Evolutionary conservation across 2,113 vertebrate genomes (phyloP), one percentile per base, ranked within the genome.

Genomic region (Chlorocebus sabaeus): DNA sequence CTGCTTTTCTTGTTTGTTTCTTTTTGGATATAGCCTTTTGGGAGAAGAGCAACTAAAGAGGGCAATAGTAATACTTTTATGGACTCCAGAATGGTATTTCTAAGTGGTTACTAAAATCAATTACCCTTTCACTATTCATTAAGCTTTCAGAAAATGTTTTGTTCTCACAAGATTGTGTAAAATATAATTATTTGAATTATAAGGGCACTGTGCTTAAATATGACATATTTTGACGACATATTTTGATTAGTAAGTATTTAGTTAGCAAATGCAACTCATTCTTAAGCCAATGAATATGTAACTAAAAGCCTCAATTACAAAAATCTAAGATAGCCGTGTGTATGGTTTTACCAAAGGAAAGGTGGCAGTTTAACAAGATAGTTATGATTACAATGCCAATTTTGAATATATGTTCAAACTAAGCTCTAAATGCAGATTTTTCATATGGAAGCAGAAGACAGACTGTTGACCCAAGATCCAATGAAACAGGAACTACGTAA

Each of bases 171-270:
- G 76, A 90, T 85, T 85, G 57, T 64, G 38, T 30, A 90, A 96
- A 81, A 35, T 67, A 57, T 20, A 95, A 90, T 95, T 90, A 87
- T 79, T 84, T 72, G 84, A 70, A 94, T 94, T 64, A 94, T 57
- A 94, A 87, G n/a, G 52, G 38, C 32, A 45, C 13, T 68, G 55
- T 79, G 59, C 75, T 94, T 79, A 94, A 90, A 93, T 72, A 23
- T 83, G 81, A 87, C 82, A 95, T 86, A 94, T 87, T 95, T 93
- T 94, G 43, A 70, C 38, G 52, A 93, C 25, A 40, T 86, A 88
- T 89, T 89, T 94, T 81, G 43, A 97, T 93, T 84, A 72, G 38
- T 72, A 90, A 68, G 40, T 80, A 89, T 91, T 92, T 64, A 88
- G 59, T 90, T 94, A 92, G 78, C 59, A 92, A 80, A 72, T 70